Evolutionary conservation across 2,888 invertebrate species (phyloP), one percentile per base, ranked within the genome.

Genomic region (Calameuta filiformis): DNA sequence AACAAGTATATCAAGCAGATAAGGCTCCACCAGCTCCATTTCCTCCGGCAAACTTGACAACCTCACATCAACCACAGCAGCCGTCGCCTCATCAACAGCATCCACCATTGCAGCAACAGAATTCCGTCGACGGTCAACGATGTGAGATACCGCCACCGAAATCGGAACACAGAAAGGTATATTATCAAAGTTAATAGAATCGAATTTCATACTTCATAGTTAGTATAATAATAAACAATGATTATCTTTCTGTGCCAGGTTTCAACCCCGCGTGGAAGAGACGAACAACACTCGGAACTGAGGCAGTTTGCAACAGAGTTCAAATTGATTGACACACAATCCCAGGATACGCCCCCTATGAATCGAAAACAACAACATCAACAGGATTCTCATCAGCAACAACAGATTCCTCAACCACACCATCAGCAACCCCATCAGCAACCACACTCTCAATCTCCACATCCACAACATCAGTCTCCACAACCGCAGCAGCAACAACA

Each of bases 291-390:
- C 78, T 82, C 89, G 91, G 96, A 97, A 79, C 90, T 97, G 77
- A 94, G 96, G 83, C 95, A 96, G 88, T 97, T 97, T 91, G 94
- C 95, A 0, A 94, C 95, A 86, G 96, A 97, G 84, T 97, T 97
- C 92, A 96, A 96, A 92, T 89, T 97, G 89, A 92, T 93, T 1
- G 92, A 93, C 6, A 79, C 87, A 75, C 79, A 85, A 30, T 78
- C 81, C 35, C 88, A 89, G 79, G 90, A 90, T 68, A 84, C 86
- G 9, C 83, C 86, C 33, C 81, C 85, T 2, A 81, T 86, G 77
- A 81, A 86, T 1, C 85, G 90, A 77, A 90, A 90, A 77, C 89
- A 89, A 73, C 89, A 87, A 11, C 89, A 88, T 68, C 84, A 86
- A 15, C 87, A 85, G 73, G 76, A 83, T 69, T 76, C 82, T 68